Base-by-base conservation (phyloP, 2,888 invertebrate genomes). In the Drosophila histrio region DNA sequence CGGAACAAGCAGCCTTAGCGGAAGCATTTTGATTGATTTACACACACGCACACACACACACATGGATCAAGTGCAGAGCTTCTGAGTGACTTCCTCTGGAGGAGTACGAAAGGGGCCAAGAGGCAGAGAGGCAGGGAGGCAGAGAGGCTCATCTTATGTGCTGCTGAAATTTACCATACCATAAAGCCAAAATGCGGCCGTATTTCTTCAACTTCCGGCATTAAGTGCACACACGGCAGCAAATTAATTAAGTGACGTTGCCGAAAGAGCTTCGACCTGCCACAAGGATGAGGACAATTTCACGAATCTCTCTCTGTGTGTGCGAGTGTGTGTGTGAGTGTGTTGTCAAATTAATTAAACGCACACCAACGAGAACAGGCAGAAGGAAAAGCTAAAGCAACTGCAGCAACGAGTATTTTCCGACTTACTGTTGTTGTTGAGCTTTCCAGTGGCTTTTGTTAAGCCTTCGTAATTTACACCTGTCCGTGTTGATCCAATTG, bases 201-300 rank as follows among this genome's bases (percentile, higher is more conserved):
- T 87, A 83, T 81, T 85, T 82, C 83, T 85, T 73, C 81, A 76
- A 83, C 81, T 76, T 79, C 83, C 82, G 82, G 82, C 86, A 82
- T 82, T 77, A 84, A 80, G 79, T 77, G 75, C 79, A 78, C 72
- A 72, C 58, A 60, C 56, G 49, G 50, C 71, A 61, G 68, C 77
- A 74, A 85, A 79, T 82, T 82, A 82, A 82, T 82, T 87, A 82
- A 82, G 82, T 85, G 82, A 85, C 87, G 85, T 57, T 70, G 72
- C 63, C 66, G 50, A 53, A 32, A 64, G 72, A 59, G 58, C 68
- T 66, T 58, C 66, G 57, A 65, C 69, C 52, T 62, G 63, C 34
- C 57, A 44, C 63, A 62, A 69, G 39, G 38, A 50, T 30, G 52
- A 59, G 58, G 52, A 59, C 58, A 41, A 26, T 52, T 52, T 11